Base-by-base conservation (phyloP, 2,888 invertebrate species). In the Hypsopygia costalis region DNA sequence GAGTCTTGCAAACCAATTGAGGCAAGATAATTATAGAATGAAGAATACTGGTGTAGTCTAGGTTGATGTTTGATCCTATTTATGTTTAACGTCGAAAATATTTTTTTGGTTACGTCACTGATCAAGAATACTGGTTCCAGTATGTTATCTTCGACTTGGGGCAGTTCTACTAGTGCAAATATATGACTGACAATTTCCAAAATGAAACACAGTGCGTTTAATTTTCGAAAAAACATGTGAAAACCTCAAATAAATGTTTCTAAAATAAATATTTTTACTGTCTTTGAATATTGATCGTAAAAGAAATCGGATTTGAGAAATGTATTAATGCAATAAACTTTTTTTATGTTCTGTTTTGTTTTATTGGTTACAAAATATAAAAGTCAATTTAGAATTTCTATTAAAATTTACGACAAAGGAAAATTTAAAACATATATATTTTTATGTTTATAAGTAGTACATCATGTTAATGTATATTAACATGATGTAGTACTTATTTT, bases 1-100 rank as follows among this genome's bases (percentile, higher is more conserved):
- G 70, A 58, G 46, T 75, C 67, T 51, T 62, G 58, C 20, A 65
- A 46, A n/a, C 71, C 68, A 21, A 71, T 50, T 12, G 68, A 60
- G 3, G 63, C 49, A 32, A 82, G 74, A 44, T 63, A 70, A 32
- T 76, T 69, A 49, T 77, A 71, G 33, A 77, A 61, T 25, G 50
- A 48, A 1, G 65, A 52, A 44, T 66, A 74, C 28, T 76, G 66
- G 40, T 54, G 59, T 9, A 74, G 46, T 39, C 51, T 68, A 1
- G 51, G 46, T 29, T 56, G 64, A 9, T 54, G 46, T 25, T 58
- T 56, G 1, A 47, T 40, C 27, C 46, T 49, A 33, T 52, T 55
- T 5, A 78, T 41, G 41, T 62, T 64, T 0, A 82, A 50, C 36
- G 27, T 49, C 7, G 52, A 45, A 46, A 83, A 77, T 36, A 83